These are phyloP conservation scores for Epizoanthus scotinus DNA, from an alignment of 92 coral and sea anemone genomes.

Conservation along the genomic window DNA sequence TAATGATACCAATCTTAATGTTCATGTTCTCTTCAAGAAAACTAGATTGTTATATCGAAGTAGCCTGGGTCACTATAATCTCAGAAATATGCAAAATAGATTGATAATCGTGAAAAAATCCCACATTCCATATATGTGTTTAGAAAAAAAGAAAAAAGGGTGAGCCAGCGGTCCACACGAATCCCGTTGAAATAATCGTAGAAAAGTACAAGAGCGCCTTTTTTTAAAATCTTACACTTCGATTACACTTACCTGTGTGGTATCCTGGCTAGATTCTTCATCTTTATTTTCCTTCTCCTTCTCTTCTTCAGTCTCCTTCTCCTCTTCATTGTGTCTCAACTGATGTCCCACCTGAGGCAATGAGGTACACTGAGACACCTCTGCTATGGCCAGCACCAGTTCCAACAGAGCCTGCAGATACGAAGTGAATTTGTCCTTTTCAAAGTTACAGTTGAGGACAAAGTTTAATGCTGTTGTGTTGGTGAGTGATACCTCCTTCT, in stretches of 20 bases:
- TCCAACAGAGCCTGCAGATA: constrained; percentile 90
- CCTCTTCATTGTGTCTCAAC: constrained; percentile 4
- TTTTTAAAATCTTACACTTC: no score
- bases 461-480: constrained; percentile 85
- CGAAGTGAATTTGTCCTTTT: constrained; percentile 89
- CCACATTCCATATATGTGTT: no score
- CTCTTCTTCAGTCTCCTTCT: constrained; percentile 18
- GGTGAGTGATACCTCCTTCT: constrained; percentile 87
- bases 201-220: no score
- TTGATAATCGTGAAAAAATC: no score
- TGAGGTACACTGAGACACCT: constrained; percentile 52
- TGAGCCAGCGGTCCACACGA: no score
- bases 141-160: no score
- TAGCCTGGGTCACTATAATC: no score
- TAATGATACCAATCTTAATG: no score
- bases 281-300: constrained; percentile 12
- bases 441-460: constrained; percentile 90
- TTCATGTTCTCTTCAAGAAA: no score
- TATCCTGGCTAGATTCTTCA: constrained; percentile 5
- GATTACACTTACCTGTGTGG: constrained; percentile 1
- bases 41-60: no score
- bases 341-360: constrained; percentile 1
- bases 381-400: constrained; percentile 79
- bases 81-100: no score
- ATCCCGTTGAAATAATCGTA: no score